Conservation (phyloP, 2,888 invertebrate species). For the Ornithoptera alexandrae region DNA sequence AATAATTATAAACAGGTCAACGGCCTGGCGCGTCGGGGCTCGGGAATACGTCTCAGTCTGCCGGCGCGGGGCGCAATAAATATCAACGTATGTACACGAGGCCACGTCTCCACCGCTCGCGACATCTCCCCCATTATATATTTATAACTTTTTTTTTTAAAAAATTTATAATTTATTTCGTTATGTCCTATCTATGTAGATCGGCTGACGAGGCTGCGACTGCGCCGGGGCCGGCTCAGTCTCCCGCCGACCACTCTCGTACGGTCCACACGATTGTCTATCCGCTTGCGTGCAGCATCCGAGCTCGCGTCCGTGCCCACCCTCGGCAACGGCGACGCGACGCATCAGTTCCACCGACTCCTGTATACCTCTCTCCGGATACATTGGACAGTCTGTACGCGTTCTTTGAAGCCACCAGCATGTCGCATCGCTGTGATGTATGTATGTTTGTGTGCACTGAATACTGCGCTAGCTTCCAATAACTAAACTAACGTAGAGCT, state of each 20-base stretch:
- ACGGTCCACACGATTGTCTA: conserved; percentile 11
- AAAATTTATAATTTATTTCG: conserved; percentile 78
- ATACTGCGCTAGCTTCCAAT: conserved; percentile 25
- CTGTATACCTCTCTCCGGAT: conserved; percentile 6
- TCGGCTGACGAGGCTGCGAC: conserved; percentile 47
- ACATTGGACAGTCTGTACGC: conserved; percentile 11
- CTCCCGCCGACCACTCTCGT: conserved; percentile 5
- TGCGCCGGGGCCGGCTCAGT: conserved; percentile 1
- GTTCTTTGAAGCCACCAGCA: conserved; percentile 15
- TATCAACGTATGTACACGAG: conserved; percentile 77
- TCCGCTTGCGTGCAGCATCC: conserved; percentile 2
- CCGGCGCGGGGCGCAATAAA: conserved; percentile 72
- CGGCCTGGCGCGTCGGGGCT: conserved; percentile 66
- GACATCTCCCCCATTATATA: conserved; percentile 53
- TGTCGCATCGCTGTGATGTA: conserved; percentile 26
- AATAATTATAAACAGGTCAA: conserved; percentile 72
- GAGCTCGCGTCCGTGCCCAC: conserved; percentile 4
- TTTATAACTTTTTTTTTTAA: conserved; percentile 62
- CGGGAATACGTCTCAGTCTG: conserved; percentile 61
- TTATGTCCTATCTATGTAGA: conserved; percentile 78
- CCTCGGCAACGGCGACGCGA: conserved; percentile 5
- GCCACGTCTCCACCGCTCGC: conserved; percentile 55
- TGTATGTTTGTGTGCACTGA: conserved; percentile 21
- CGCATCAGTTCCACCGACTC: background rate
- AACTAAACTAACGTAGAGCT: conserved; percentile 14